These are phyloP conservation scores for Athetis lepigone DNA, from an alignment of 2,888 invertebrate genomes.

Conservation along the genomic window DNA sequence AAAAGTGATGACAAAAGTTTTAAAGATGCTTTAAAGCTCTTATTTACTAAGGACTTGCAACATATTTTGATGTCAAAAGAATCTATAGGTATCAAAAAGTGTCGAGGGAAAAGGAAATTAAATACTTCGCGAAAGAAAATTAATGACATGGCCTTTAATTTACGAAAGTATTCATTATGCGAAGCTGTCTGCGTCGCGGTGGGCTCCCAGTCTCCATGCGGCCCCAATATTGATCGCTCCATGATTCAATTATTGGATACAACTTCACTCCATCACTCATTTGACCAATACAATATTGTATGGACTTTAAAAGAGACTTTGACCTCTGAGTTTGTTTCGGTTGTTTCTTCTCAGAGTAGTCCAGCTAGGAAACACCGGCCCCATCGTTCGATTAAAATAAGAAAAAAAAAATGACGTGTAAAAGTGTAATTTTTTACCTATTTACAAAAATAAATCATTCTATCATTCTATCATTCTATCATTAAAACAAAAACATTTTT, in stretches of 20 bases:
- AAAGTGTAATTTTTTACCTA: no score
- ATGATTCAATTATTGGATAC: conserved; percentile 35
- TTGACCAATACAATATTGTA: conserved; percentile 21
- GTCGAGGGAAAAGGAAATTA: conserved; percentile 33
- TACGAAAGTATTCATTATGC: conserved; percentile 53
- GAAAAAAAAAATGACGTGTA: no score
- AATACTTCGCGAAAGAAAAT: conserved; percentile 48
- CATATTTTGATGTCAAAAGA: conserved; percentile 16
- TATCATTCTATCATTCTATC: no score
- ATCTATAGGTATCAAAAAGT: conserved; percentile 7
- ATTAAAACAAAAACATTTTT: conserved; percentile 24
- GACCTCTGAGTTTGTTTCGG: no score
- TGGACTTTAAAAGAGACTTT: no score
- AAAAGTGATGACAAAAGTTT: not conserved
- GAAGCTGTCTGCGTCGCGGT: conserved; percentile 30
- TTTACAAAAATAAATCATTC: no score
- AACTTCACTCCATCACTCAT: conserved; percentile 25
- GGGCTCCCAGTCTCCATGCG: conserved; percentile 19
- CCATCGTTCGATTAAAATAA: no score
- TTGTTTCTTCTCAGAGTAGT: no score
- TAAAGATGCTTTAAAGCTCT: not conserved
- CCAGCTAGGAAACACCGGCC: no score
- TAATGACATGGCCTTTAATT: conserved; percentile 60
- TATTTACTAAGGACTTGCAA: not conserved
- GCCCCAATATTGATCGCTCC: conserved; percentile 37